Percentiles rank a stretch among this genome's conserved stretches.
Evolutionary conservation across 1,140 invertebrate genomes (phyloP).

Genomic region (Drosophila bocqueti): DNA sequence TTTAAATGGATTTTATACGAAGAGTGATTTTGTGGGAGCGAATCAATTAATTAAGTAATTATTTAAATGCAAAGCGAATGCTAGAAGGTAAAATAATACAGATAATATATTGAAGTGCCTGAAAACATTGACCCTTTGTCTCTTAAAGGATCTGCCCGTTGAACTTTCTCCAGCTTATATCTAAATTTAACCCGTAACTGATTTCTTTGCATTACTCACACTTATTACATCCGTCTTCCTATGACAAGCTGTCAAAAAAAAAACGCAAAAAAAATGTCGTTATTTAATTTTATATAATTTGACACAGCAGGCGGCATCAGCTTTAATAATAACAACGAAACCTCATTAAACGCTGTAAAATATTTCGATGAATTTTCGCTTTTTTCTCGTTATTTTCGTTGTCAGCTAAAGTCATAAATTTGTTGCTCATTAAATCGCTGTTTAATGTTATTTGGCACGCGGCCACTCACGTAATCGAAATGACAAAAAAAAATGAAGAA

Average conservation of each 20-base stretch:
- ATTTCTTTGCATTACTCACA: conserved; percentile 32
- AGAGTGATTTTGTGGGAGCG: conserved; percentile 4
- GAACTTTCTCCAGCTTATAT: conserved; percentile 12
- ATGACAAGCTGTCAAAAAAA: conserved; percentile 57
- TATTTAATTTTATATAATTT: conserved; percentile 69
- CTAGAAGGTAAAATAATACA: background rate
- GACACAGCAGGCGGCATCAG: conserved; percentile 26
- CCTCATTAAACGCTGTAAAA: conserved; percentile 55
- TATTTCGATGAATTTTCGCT: conserved; percentile 49
- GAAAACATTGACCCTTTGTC: background rate
- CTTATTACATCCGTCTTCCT: conserved; percentile 42
- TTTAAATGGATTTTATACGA: conserved; percentile 19
- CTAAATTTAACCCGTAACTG: conserved; percentile 25
- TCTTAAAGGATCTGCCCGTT: background rate
- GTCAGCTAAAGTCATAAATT: conserved; percentile 61
- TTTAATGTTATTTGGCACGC: conserved; percentile 67
- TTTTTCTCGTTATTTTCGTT: conserved; percentile 22
- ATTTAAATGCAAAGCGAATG: background rate
- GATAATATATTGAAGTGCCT: background rate
- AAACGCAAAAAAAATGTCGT: conserved; percentile 39
- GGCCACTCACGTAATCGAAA: conserved; percentile 69
- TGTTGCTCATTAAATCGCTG: conserved; percentile 60
- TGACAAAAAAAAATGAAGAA: conserved; percentile 47
- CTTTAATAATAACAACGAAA: conserved; percentile 26
- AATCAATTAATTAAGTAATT: conserved; percentile 11